Evolutionary conservation across 2,888 invertebrate species (phyloP).

Genomic region (Pristionchus entomophagus): DNA sequence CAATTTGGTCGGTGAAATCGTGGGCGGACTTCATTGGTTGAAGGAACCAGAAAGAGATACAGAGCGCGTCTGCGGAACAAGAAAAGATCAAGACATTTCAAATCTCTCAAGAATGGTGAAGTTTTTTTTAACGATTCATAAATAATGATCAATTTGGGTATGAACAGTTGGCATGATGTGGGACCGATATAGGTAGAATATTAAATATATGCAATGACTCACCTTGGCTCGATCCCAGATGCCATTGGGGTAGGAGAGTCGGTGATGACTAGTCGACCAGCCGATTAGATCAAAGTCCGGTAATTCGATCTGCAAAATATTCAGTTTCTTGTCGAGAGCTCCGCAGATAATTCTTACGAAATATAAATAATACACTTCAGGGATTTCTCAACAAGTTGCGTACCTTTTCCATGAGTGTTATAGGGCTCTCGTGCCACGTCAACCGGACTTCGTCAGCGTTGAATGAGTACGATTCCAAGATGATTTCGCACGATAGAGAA

Average conservation of each 20-base stretch:
- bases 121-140: no score
- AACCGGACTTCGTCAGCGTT: conserved; percentile 75
- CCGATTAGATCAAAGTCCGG: conserved; percentile 75
- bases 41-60: no score
- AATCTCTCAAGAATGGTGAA: no score
- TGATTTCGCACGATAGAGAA: conserved; percentile 68
- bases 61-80: no score
- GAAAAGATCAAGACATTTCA: no score
- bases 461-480: conserved; percentile 75
- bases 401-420: conserved; percentile 76
- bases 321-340: not conserved
- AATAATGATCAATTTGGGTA: no score
- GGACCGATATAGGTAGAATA: no score
- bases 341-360: not conserved
- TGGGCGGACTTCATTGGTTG: no score
- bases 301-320: conserved; percentile 68
- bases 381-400: no score
- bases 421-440: conserved; percentile 74
- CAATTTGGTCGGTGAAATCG: no score
- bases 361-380: no score
- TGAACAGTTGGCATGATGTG: no score
- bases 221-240: conserved; percentile 74
- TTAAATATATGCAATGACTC: not conserved
- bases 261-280: conserved; percentile 73
- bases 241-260: conserved; percentile 75